phyloP scores from a whole-genome alignment of 2,113 vertebrate species.

The Illadopsis cleaveri region DNA sequence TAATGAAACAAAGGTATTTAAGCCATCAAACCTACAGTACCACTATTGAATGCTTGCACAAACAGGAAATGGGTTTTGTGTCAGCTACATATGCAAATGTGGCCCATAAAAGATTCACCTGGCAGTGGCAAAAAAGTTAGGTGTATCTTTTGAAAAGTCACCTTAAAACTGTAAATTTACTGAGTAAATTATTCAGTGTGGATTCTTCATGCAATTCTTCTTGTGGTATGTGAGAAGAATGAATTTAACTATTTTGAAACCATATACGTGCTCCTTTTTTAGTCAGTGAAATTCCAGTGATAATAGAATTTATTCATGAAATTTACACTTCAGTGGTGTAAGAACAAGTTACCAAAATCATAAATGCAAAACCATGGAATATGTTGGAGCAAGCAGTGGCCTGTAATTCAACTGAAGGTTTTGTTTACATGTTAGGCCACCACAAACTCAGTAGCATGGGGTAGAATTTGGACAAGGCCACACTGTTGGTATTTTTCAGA shows the following conservation, averaged over 20 bases:
- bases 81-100: not conserved
- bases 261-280: accelerated
- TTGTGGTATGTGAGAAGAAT: not conserved
- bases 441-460: not conserved
- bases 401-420: not conserved
- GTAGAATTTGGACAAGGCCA: not conserved
- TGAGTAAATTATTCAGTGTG: conserved; percentile 9
- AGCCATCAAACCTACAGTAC: not conserved
- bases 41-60: not conserved
- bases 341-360: conserved; percentile 18
- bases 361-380: not conserved
- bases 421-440: not conserved
- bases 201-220: not conserved
- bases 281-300: conserved; percentile 3
- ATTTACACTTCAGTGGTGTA: conserved; percentile 61
- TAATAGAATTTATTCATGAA: conserved; percentile 62
- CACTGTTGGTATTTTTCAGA: not conserved
- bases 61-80: not conserved
- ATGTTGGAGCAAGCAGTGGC: not conserved
- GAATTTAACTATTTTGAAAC: not conserved
- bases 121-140: not conserved
- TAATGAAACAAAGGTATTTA: not conserved
- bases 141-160: not conserved
- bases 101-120: not conserved
- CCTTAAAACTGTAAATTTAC: conserved; percentile 12